Evolutionary conservation across 1,140 invertebrate species (phyloP), one percentile per base, ranked within the genome.

Genomic region (Pogonus chalceus): DNA sequence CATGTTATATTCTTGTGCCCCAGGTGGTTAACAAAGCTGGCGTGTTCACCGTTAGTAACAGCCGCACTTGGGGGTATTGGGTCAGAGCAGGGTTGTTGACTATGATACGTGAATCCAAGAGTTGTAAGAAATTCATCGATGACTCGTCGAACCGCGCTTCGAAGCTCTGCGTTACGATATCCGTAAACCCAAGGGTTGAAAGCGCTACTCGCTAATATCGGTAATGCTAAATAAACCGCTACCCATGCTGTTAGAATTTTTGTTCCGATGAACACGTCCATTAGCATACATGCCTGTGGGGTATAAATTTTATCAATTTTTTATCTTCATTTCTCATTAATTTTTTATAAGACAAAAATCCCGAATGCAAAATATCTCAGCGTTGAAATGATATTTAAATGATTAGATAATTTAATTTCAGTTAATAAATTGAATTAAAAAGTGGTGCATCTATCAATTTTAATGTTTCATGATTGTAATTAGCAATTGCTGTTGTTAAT

Each of bases 101-200:
- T 65, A 16, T 64, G 62, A 56, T 65, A 64, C 37, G 67, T 72
- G 20, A 76, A 68, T 0, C 74, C 73, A 16, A 77, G 64, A 1
- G 70, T 54, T 0, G 66, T 66, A 0, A 77, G 64, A 2, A 76
- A 37, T 31, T 76, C 73, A 49, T 79, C 76, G 0, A 79, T 65
- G 3, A 82, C 76, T 47, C 77, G 72, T 1, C 76, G 70, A 1
- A 80, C 81, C 2, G 80, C 80, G 0, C 74, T 61, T 18, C 81
- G 72, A 61, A 85, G 77, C 59, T 84, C 81, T 0, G 76, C 74
- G 56, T 81, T 82, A 53, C 81, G 75, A 63, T 80, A 85, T 0
- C 80, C 81, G 59, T 85, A 85, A 9, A 84, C 73, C 81, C 81
- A 84, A 0, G 82, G 82, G 60, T 85, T 84, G 14, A 77, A 66